Conservation (phyloP, 2,888 invertebrate species). For the Drosophila mercatorum region DNA sequence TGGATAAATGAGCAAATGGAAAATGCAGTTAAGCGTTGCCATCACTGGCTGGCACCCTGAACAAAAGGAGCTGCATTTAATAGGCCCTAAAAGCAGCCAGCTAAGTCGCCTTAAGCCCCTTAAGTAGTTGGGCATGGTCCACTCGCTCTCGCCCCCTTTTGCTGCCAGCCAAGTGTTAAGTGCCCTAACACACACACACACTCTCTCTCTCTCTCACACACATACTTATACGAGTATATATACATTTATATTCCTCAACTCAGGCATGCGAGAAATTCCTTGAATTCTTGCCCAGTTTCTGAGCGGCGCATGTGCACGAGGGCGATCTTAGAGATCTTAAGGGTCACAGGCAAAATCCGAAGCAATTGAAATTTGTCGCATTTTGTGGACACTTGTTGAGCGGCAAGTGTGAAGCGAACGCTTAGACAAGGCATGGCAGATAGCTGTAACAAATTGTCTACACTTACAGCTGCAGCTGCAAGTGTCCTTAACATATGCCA, state of each 20-base stretch:
- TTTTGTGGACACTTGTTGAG: constrained; percentile 48
- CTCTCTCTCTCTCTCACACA: constrained; percentile 23
- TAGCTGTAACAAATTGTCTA: constrained; percentile 60
- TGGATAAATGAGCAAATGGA: constrained; percentile 1
- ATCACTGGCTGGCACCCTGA: not conserved
- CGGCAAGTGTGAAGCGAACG: constrained; percentile 58
- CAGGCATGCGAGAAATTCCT: constrained; percentile 66
- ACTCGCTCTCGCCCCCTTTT: constrained; percentile 14
- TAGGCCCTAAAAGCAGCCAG: constrained; percentile 20
- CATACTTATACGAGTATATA: not conserved
- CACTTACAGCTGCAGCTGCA: constrained; percentile 36
- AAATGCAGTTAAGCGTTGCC: constrained; percentile 13
- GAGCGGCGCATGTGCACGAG: constrained; percentile 52
- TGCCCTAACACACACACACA: constrained; percentile 62
- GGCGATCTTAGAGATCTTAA: constrained; percentile 12
- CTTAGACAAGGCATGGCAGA: not conserved
- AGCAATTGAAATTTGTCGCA: constrained; percentile 59
- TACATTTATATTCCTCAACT: constrained; percentile 12
- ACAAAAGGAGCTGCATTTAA: constrained; percentile 46
- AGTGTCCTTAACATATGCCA: constrained; percentile 4
- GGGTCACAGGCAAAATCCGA: constrained; percentile 55
- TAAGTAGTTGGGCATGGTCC: constrained; percentile 58
- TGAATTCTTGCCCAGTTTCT: constrained; percentile 54
- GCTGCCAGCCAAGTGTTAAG: constrained; percentile 68
- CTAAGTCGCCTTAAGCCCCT: constrained; percentile 67